Conservation (phyloP, 2,888 invertebrate species). For the Cenopis cana region DNA sequence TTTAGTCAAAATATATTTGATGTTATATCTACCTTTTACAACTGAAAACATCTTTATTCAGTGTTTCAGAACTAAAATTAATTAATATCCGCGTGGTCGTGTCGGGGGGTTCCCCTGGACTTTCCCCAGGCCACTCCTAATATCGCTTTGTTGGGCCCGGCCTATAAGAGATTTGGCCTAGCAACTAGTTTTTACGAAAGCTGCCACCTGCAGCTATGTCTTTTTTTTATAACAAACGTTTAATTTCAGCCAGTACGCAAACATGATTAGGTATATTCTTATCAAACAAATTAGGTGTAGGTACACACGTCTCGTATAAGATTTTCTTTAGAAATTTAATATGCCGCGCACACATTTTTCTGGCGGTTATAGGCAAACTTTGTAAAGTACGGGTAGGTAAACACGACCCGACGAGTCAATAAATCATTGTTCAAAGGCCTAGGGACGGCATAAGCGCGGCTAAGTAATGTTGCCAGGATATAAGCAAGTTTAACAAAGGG, state of each 20-base stretch:
- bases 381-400: constrained; percentile 62
- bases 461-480: constrained; percentile 71
- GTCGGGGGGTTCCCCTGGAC: no score
- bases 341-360: constrained; percentile 55
- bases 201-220: no score
- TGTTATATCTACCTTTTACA: no score
- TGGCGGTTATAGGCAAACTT: constrained; percentile 53
- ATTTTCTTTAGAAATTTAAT: constrained; percentile 50
- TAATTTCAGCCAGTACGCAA: background rate
- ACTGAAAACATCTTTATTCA: no score
- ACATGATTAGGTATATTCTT: constrained; percentile 2
- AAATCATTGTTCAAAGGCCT: constrained; percentile 73
- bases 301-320: constrained; percentile 23
- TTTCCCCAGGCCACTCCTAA: no score
- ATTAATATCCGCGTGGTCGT: no score
- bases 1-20: no score
- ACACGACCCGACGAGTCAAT: constrained; percentile 68
- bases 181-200: no score
- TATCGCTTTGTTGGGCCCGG: no score
- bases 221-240: background rate
- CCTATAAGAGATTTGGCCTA: no score
- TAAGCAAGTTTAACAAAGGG: constrained; percentile 66
- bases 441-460: constrained; percentile 60
- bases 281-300: constrained; percentile 31
- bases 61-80: no score